Conservation (phyloP, 2,888 invertebrate species). For the Cordylochernes scorpioides region DNA sequence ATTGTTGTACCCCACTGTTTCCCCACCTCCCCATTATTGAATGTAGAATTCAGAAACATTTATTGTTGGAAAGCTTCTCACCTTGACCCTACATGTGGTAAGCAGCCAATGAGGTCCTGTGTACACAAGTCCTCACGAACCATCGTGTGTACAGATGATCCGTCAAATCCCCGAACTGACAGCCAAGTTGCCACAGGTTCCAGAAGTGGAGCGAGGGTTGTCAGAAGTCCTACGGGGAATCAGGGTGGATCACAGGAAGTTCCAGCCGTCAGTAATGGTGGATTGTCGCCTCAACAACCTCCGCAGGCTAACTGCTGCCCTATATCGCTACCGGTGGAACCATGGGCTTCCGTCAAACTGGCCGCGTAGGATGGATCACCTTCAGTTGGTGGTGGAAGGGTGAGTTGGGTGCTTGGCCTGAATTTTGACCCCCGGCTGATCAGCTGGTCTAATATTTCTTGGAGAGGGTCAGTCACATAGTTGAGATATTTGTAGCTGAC, state of each 20-base stretch:
- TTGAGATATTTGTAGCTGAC: background rate
- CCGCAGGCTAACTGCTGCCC: constrained; percentile 50
- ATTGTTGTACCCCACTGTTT: no score
- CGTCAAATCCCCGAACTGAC: no score
- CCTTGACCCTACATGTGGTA: no score
- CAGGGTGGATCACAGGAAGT: constrained; percentile 45
- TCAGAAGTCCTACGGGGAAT: constrained; percentile 58
- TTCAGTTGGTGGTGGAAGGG: constrained; percentile 68
- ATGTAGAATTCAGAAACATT: no score
- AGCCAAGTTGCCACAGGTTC: constrained; percentile 44
- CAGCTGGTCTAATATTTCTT: background rate
- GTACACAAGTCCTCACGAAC: no score
- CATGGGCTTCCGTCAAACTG: constrained; percentile 40
- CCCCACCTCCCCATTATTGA: no score
- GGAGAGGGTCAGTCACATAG: background rate
- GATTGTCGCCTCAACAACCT: constrained; percentile 57
- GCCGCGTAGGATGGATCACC: constrained; percentile 41
- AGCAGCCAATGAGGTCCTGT: background rate
- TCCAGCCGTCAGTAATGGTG: constrained; percentile 67
- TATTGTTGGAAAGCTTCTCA: no score
- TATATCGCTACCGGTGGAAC: constrained; percentile 42
- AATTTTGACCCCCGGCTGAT: background rate
- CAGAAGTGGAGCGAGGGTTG: constrained; percentile 53
- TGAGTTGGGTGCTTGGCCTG: constrained; percentile 26
- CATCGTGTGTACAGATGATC: no score